Base-by-base conservation (phyloP, 2,888 invertebrate species). In the Drosophila atripex region DNA sequence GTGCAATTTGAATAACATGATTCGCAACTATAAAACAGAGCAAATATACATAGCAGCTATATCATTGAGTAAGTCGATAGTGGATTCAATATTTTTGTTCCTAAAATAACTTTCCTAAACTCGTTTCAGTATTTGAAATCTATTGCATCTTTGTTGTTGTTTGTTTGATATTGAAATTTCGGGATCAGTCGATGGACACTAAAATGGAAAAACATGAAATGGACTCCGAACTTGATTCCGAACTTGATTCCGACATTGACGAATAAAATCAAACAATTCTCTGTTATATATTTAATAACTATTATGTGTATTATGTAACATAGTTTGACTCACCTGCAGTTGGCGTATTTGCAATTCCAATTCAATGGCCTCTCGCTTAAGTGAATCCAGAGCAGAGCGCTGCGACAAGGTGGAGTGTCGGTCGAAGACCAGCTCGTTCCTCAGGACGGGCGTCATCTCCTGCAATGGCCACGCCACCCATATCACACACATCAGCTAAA, bases 291-390 rank as follows among this genome's bases (percentile, higher is more conserved):
- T 35, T 35, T 1, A 0, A 2, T 6, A 28, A 28, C 28, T 28
- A 9, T 9, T 28, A 28, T 28, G 9, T 28, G 9, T 28, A 9
- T 28, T 28, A 9, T 28, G 9, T 9, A 28, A 28, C 28, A 28
- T 28, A 7, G 25, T 25, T 28, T 28, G 7, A 59, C 78, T 71
- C 86, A 94, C 94, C 93, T 94, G 94, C 76, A 96, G 93, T 90
- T 97, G 96, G 89, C 96, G 95, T 87, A 98, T 97, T 92, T 97
- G 97, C 68, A 95, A 92, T 88, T 98, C 97, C 71, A 97, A 93
- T 88, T 96, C 97, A 73, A 94, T 93, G 11, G 97, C 95, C 90
- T 98, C 97, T 87, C 96, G 96, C 89, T 94, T 93, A 53, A 98
- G 94, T 58, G 95, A 94, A 70, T 97, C 96, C 90, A 95, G 93